Base-by-base conservation (phyloP, 2,113 vertebrate species). In the Theristicus caerulescens region DNA sequence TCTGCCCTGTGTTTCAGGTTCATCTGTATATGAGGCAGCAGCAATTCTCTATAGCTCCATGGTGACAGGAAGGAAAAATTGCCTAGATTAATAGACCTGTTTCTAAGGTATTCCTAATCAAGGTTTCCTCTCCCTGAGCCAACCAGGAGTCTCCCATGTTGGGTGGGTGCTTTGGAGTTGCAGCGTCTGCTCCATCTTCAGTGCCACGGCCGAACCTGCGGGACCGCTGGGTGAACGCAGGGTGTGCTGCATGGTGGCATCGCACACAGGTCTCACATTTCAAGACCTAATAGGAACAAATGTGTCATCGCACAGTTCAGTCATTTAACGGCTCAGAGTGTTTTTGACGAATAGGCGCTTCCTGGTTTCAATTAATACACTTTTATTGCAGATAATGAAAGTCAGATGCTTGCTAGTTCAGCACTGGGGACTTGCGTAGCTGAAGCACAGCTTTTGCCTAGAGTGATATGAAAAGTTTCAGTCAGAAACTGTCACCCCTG, bases 291-390 rank as follows among this genome's bases (percentile, higher is more conserved):
- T 82, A 89, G 85, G 96, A 97, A 88, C 83, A 93, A 97, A 96
- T 59, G 58, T 83, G 82, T 76, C 74, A 42, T 86, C 13, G 0
- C 80, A 80, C 47, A 77, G 64, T 90, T 98, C 95, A 80, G 84
- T 7, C 29, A 61, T 96, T 97, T 96, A 96, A 96, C 32, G 16
- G 65, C 22, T 14, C 93, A 47, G 67, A 65, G 58, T 49, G 51
- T 36, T 95, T 96, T 88, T 96, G 97, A 98, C 93, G 94, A 97
- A 97, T 46, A 83, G 72, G 82, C 32, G 8, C 67, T 96, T 94
- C 90, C 73, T 91, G 70, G 52, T 97, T 98, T 96, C 92, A 86
- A 92, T 97, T 90, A 12, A 8, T 84, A 54, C 92, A 40, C 58
- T 96, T 97, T 96, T 83, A 87, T 55, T 89, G 91, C 71, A 73